Conservation (phyloP, 2,113 vertebrate species). For the Odontophorus gujanensis region DNA sequence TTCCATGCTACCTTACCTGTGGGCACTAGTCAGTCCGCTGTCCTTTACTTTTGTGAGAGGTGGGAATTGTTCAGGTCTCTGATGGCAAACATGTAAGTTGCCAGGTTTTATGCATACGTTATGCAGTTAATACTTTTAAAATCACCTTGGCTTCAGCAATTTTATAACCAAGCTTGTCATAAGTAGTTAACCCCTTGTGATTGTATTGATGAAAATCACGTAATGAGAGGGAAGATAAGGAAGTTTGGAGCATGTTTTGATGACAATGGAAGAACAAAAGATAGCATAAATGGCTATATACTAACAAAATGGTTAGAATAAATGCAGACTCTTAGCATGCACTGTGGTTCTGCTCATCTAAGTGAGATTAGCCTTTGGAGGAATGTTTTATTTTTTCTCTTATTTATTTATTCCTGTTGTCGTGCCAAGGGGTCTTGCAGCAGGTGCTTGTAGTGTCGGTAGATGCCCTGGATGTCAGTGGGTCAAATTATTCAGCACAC, state of each 20-base stretch:
- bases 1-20: rapidly evolving
- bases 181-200: not conserved
- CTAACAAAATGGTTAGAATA: not conserved
- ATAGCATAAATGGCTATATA: not conserved
- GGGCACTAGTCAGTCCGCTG: not conserved
- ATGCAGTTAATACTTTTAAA: not conserved
- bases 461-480: not conserved
- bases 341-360: not conserved
- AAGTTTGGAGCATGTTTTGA: not conserved
- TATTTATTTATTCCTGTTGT: not conserved
- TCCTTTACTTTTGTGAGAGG: not conserved
- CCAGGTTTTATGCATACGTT: rapidly evolving
- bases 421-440: not conserved
- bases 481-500: not conserved
- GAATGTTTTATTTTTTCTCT: not conserved
- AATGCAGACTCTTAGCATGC: not conserved
- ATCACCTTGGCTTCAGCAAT: not conserved
- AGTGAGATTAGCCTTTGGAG: not conserved
- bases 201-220: not conserved
- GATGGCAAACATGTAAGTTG: not conserved
- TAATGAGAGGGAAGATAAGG: not conserved
- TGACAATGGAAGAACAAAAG: not conserved
- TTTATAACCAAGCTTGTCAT: not conserved
- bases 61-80: not conserved
- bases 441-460: not conserved